Conservation (phyloP, 2,888 invertebrate species). For the Agonopterix alstromeriana region DNA sequence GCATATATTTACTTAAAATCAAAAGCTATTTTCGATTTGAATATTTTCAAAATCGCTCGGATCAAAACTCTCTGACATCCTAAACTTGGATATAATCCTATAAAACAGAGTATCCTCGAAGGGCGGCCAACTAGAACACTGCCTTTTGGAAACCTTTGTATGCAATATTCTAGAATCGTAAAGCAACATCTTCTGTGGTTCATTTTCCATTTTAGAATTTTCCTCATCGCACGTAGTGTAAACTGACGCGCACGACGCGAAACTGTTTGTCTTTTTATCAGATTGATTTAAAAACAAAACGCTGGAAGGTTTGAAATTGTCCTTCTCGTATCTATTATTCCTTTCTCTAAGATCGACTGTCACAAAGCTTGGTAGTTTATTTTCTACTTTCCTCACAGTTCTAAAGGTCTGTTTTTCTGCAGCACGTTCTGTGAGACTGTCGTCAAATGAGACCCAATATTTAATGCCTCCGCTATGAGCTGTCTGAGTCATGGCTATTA, state of each 20-base stretch:
- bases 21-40: slow-evolving; percentile 18
- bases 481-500: slow-evolving; percentile 60
- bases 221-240: slow-evolving; percentile 29
- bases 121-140: slow-evolving; percentile 61
- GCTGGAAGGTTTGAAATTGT: slow-evolving; percentile 11
- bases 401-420: slow-evolving; percentile 9
- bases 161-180: slow-evolving; percentile 31
- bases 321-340: not conserved
- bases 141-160: slow-evolving; percentile 16
- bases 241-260: slow-evolving; percentile 21
- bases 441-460: slow-evolving; percentile 67
- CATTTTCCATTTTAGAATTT: slow-evolving; percentile 9
- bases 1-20: too few relatives aligned
- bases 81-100: slow-evolving; percentile 54
- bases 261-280: slow-evolving; percentile 14
- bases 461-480: slow-evolving; percentile 57
- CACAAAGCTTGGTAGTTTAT: slow-evolving; percentile 51
- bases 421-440: slow-evolving; percentile 22
- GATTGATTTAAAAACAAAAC: slow-evolving; percentile 13
- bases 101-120: slow-evolving; percentile 59
- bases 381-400: slow-evolving; percentile 20
- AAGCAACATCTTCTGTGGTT: slow-evolving; percentile 26
- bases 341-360: slow-evolving; percentile 21
- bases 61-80: slow-evolving; percentile 67
- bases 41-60: slow-evolving; percentile 41